Conservation (phyloP, 2,888 invertebrate genomes). For the Notocelia uddmanniana region DNA sequence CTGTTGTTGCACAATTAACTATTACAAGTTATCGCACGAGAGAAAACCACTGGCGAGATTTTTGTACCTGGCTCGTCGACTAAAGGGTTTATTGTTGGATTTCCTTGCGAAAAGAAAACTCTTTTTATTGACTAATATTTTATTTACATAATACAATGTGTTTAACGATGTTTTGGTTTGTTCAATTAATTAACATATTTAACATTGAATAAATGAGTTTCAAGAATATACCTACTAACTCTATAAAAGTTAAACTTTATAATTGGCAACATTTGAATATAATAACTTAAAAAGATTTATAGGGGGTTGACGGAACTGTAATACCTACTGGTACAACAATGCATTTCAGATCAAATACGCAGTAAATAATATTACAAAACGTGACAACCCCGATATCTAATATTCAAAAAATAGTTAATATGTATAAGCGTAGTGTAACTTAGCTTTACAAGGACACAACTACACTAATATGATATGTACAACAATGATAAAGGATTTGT, state of each 20-base stretch:
- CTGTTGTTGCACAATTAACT: too few species aligned
- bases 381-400: not conserved
- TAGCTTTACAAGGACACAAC: conserved; percentile 22
- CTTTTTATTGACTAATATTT: conserved; percentile 22
- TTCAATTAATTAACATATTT: too few species aligned
- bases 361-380: not conserved
- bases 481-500: conserved; percentile 12
- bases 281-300: not conserved
- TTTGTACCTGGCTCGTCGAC: too few species aligned
- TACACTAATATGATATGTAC: conserved; percentile 30
- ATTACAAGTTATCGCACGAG: too few species aligned
- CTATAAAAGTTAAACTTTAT: conserved; percentile 20
- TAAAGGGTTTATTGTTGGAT: not conserved
- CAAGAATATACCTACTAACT: conserved; percentile 7
- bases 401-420: conserved; percentile 13
- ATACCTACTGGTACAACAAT: not conserved
- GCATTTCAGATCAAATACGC: not conserved
- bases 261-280: conserved; percentile 22
- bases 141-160: conserved; percentile 37
- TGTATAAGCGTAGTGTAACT: conserved; percentile 43
- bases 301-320: not conserved
- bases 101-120: not conserved
- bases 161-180: conserved; percentile 33
- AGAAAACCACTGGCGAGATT: too few species aligned
- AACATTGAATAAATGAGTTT: conserved; percentile 18